Evolutionary conservation across 2,797 vertebrate species (phyloP).

Genomic region (Coendou prehensilis): DNA sequence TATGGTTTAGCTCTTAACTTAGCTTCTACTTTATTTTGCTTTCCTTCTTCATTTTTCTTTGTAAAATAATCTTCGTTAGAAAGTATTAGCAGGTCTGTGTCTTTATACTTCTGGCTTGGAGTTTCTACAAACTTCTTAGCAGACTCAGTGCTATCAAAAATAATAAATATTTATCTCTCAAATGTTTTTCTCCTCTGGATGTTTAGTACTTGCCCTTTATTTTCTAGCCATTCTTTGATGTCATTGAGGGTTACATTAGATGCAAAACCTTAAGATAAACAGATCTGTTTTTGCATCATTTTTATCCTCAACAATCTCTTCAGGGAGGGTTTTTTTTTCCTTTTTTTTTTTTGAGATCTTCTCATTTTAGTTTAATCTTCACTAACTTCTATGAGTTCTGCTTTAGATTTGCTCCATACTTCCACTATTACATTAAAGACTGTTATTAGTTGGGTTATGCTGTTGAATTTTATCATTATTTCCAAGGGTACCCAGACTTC

Average conservation of each 20-base stretch:
- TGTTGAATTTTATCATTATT: constrained; percentile 99
- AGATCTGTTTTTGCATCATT: constrained; percentile 95
- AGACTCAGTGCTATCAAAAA: constrained; percentile 94
- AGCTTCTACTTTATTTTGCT: constrained; percentile 92
- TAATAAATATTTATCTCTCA: constrained; percentile 97
- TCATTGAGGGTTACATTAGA: constrained; percentile 95
- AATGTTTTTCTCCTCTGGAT: constrained; percentile 97
- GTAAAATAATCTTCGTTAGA: constrained; percentile 96
- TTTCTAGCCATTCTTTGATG: constrained; percentile 96
- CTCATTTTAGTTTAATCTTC: constrained; percentile 97
- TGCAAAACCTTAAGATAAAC: constrained; percentile 98
- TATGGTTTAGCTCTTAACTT: constrained; percentile 96
- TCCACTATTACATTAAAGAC: constrained; percentile 93
- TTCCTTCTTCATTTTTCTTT: constrained; percentile 96
- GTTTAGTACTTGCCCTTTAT: constrained; percentile 94
- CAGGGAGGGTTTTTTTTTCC: constrained; percentile 94
- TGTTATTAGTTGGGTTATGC: constrained; percentile 95
- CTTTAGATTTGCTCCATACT: constrained; percentile 95
- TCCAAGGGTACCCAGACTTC: constrained; percentile 98
- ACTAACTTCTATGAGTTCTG: constrained; percentile 95
- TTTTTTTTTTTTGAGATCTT: constrained; percentile 93
- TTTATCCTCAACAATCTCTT: constrained; percentile 96
- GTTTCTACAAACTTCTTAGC: constrained; percentile 95
- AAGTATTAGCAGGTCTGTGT: constrained; percentile 95
- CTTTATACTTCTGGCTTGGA: constrained; percentile 95